phyloP scores from a whole-genome alignment of 30 jellyfish, hydroid and myxozoan genomes.

The Aurelia aurita complex sp. Pacific region DNA sequence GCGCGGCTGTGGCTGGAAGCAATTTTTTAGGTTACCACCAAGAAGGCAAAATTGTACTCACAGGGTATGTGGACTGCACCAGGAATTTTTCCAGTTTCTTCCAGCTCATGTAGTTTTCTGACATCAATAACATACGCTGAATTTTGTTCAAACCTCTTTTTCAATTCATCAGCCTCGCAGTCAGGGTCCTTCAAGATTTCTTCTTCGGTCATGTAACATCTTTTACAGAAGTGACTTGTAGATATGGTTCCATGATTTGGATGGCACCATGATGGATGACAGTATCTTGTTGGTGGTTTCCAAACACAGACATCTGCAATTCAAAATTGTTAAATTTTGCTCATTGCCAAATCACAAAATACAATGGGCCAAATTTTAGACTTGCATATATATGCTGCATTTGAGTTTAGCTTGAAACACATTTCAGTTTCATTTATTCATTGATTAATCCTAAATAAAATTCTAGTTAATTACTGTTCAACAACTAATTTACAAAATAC shows the following conservation, averaged over 20 bases:
- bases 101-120: slow-evolving; percentile 62
- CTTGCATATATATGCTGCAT: no score
- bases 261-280: slow-evolving; percentile 68
- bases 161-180: slow-evolving; percentile 69
- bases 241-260: slow-evolving; percentile 25
- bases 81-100: slow-evolving; percentile 67
- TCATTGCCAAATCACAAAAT: no score
- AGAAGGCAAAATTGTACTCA: slow-evolving; percentile 4
- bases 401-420: no score
- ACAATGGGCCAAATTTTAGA: no score
- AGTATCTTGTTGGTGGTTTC: slow-evolving; percentile 62
- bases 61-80: slow-evolving; percentile 76
- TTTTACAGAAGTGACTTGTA: slow-evolving; percentile 33
- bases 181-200: slow-evolving; percentile 65
- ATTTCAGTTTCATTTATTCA: no score
- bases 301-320: slow-evolving; percentile 50
- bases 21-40: neutral
- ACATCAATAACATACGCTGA: slow-evolving; percentile 66
- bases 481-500: no score
- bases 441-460: no score
- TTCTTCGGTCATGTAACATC: slow-evolving; percentile 64
- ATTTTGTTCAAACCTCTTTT: slow-evolving; percentile 9
- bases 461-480: no score
- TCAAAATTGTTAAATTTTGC: no score
- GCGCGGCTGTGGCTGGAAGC: neutral